A percentile compares a stretch with the other conserved stretches of the same genome.
phyloP scores from a whole-genome alignment of 2,797 vertebrate genomes.

The Clamator glandarius region DNA sequence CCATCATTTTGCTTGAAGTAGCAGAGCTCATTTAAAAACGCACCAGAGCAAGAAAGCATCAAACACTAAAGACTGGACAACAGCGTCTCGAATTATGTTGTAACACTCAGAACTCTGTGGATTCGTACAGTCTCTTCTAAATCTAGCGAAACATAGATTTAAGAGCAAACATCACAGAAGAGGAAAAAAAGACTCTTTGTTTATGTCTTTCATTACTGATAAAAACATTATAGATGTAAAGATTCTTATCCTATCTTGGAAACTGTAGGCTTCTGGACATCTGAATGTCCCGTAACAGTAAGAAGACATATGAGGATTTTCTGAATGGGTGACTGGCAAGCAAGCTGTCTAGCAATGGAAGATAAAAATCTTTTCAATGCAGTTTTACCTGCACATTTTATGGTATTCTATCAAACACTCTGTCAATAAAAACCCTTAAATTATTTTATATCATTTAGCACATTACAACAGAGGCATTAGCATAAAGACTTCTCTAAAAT shows the following conservation, averaged over 20 bases:
- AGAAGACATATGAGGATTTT: not conserved
- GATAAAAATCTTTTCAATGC: not conserved
- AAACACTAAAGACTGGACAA: not conserved
- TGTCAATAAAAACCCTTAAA: not conserved
- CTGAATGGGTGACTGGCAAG: not conserved
- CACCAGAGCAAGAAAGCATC: not conserved
- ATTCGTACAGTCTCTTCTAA: not conserved
- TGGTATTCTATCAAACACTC: not conserved
- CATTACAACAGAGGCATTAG: not conserved
- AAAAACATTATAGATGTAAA: not conserved
- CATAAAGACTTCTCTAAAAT: not conserved
- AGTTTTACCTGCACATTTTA: not conserved
- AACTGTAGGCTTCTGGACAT: not conserved
- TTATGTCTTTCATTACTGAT: not conserved
- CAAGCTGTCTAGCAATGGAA: not conserved
- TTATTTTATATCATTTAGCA: not conserved
- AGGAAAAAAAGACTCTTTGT: not conserved
- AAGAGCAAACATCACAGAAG: not conserved
- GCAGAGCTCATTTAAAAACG: not conserved
- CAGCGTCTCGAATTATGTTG: not conserved
- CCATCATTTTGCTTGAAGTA: not conserved
- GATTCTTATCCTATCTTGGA: not conserved
- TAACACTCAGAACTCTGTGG: not conserved
- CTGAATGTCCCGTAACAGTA: not conserved
- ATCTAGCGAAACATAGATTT: not conserved